phyloP scores from a whole-genome alignment of 2,888 invertebrate genomes.

The Eupithecia vulgata region DNA sequence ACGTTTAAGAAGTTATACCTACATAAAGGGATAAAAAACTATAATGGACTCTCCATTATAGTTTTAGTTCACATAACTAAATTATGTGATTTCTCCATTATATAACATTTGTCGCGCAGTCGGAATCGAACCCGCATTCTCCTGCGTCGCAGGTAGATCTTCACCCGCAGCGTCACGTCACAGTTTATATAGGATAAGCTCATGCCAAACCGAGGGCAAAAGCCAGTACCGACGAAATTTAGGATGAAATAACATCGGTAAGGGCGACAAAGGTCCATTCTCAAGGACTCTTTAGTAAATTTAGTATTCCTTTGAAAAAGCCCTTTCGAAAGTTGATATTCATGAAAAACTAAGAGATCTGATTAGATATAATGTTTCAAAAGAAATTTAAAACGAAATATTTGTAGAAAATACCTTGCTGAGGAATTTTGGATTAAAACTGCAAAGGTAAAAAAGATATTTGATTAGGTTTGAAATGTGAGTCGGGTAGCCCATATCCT shows the following conservation, averaged over 20 bases:
- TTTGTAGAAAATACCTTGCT: background rate
- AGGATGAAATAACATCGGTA: background rate
- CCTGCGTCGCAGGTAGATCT: background rate
- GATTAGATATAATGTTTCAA: background rate
- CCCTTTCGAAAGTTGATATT: slow-evolving; percentile 21
- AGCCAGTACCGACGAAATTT: background rate
- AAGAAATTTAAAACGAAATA: background rate
- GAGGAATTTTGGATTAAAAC: background rate
- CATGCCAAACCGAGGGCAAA: background rate
- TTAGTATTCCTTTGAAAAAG: slow-evolving; percentile 12
- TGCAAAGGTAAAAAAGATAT: background rate
- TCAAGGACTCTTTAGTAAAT: slow-evolving; percentile 7
- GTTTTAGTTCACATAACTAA: no score
- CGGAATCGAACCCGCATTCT: background rate
- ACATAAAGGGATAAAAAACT: background rate
- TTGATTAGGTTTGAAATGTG: background rate
- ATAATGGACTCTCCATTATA: no score
- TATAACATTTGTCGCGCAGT: no score
- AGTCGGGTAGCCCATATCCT: background rate
- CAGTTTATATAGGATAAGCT: background rate
- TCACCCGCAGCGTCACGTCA: background rate
- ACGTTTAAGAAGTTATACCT: background rate
- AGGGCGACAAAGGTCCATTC: slow-evolving; percentile 1
- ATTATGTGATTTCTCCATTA: no score
- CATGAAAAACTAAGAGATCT: slow-evolving; percentile 6